These are phyloP conservation scores for Sorex maritimensis DNA, from an alignment of 2,797 vertebrate genomes.

Conservation along the genomic window DNA sequence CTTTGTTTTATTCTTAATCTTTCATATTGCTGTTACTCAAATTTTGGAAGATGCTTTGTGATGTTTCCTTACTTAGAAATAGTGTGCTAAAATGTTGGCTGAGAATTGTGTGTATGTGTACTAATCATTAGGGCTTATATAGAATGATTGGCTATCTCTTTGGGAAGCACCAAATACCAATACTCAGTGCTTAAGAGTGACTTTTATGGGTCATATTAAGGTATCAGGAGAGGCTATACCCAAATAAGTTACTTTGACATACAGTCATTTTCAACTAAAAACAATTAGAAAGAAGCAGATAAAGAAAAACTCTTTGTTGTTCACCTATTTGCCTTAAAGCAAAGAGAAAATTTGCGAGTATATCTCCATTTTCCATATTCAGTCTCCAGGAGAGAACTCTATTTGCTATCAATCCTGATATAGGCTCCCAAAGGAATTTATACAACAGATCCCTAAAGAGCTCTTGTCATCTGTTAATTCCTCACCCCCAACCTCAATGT, in stretches of 20 bases:
- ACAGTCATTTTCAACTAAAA: neutral
- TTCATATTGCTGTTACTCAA: neutral
- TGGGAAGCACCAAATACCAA: neutral
- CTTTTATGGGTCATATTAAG: neutral
- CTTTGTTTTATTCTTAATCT: constrained; percentile 34
- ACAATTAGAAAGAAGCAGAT: too few species aligned
- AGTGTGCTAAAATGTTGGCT: constrained; percentile 2
- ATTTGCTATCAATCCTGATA: neutral
- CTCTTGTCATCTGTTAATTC: neutral
- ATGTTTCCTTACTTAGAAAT: neutral
- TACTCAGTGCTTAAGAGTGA: neutral
- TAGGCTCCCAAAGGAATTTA: neutral
- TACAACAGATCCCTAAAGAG: neutral
- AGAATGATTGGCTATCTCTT: neutral
- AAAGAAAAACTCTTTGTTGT: too few species aligned
- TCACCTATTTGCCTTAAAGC: too few species aligned
- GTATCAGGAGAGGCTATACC: neutral
- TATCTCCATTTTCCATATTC: neutral
- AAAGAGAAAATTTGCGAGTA: neutral
- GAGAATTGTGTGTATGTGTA: neutral
- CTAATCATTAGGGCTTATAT: neutral
- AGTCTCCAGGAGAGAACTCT: neutral
- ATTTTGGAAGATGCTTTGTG: neutral
- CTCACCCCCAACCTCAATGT: neutral
- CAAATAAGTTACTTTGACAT: neutral